These are phyloP conservation scores for Scaptodrosophila latifasciaeformis DNA, from an alignment of 2,888 invertebrate species.

Conservation along the genomic window DNA sequence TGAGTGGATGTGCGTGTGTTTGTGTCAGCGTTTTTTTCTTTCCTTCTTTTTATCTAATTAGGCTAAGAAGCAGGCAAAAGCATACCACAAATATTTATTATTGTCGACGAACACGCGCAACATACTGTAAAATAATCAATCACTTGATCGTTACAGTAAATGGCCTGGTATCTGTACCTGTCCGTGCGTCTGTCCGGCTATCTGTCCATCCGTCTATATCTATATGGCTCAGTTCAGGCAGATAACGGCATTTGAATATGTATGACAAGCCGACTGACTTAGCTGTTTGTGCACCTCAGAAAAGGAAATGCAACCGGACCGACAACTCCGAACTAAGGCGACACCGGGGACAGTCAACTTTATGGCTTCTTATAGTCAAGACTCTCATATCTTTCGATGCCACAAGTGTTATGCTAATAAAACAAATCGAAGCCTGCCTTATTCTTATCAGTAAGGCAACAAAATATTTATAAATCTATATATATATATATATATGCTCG, in stretches of 20 bases:
- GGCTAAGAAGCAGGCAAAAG: conserved; percentile 56
- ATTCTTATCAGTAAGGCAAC: conserved; percentile 49
- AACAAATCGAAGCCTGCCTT: conserved; percentile 51
- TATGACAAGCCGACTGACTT: conserved; percentile 21
- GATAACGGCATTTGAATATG: conserved; percentile 65
- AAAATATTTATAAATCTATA: too few relatives aligned
- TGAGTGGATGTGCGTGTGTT: too few relatives aligned
- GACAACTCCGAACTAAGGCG: too few relatives aligned
- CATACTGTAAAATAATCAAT: conserved; percentile 59
- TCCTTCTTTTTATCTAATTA: conserved; percentile 62
- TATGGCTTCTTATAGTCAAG: not conserved
- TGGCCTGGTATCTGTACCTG: conserved; percentile 39
- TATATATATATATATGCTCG: too few relatives aligned
- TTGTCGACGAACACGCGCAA: conserved; percentile 36
- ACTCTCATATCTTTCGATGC: conserved; percentile 5
- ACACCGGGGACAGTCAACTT: conserved; percentile 2
- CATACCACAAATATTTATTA: conserved; percentile 58
- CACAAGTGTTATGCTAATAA: conserved; percentile 72
- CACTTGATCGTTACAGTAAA: conserved; percentile 63
- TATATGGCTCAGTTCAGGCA: conserved; percentile 12
- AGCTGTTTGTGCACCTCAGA: not conserved
- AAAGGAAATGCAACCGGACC: conserved; percentile 41
- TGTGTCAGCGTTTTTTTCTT: not conserved
- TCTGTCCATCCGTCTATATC: conserved; percentile 18
- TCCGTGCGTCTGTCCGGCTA: not conserved